Evolutionary conservation across 1,140 invertebrate species (phyloP), one percentile per base, ranked within the genome.

Genomic region (Pemphigus obesinymphae): DNA sequence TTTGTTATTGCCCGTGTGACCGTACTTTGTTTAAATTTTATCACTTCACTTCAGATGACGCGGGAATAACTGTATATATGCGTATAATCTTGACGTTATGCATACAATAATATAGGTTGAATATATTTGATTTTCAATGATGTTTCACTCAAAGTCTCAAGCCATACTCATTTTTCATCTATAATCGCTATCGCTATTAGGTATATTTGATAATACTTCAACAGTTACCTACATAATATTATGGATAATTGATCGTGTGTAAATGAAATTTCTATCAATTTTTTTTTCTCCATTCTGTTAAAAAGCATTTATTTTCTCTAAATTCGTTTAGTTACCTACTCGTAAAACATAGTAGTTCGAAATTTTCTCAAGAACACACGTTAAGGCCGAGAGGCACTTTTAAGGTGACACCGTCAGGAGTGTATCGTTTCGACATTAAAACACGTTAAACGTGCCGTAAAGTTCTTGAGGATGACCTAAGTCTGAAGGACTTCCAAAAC

Each of bases 381-480:
- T 78, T 78, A 58, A 78, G 75, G 53, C 53, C 75, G 53, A 61
- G 75, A 78, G 75, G 53, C 75, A 55, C 50, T 61, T 40, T 78
- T 61, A 78, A 78, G 75, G 75, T 78, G 45, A 55, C 20, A 34
- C n/a, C 45, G 72, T 72, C 43, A 20, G 40, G 68, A 72, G 40
- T 34, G n/a, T 45, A 72, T 72, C 68, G 48, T 78, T 55, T 78
- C 75, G 29, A 37, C 29, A 37, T 58, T 34, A 40, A 78, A 78
- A 78, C 75, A 78, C 50, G 75, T 78, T 78, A 40, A 68, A 40
- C 63, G 68, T 40, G 48, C 29, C 53, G 50, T 37, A 61, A 78
- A 78, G 75, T 76, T 76, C 45, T 76, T 76, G 75, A 78, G 53
- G 75, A 78, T 55, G 75, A 78, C 72, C 72, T 50, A 76, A 50